Conservation (phyloP, 1,140 invertebrate species). For the Arion vulgaris region DNA sequence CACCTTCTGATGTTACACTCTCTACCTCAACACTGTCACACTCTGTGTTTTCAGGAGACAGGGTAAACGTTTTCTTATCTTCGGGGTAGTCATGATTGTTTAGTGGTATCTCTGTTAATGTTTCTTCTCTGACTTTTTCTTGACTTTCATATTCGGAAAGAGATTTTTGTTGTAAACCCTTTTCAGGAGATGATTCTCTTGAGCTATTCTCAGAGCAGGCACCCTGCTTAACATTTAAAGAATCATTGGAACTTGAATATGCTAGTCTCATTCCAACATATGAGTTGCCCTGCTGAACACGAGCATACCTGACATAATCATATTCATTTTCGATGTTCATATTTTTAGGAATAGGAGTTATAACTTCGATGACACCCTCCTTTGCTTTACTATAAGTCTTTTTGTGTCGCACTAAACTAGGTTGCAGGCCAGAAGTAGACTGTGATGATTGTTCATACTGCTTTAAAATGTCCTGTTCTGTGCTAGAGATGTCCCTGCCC, state of each 20-base stretch:
- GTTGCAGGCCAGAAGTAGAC: too few relatives aligned
- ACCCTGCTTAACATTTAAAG: constrained; percentile 47
- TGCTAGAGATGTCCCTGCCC: constrained; percentile 47
- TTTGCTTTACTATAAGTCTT: not conserved
- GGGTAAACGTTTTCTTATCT: constrained; percentile 81
- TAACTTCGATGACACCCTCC: constrained; percentile 34
- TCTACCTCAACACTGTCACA: constrained; percentile 92
- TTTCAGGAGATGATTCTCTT: constrained; percentile 59
- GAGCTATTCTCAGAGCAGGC: constrained; percentile 52
- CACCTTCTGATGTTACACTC: constrained; percentile 76
- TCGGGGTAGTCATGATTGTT: constrained; percentile 60
- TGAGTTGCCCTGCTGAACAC: constrained; percentile 81
- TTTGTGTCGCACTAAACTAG: not conserved
- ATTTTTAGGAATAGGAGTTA: constrained; percentile 43
- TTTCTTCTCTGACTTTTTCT: constrained; percentile 64
- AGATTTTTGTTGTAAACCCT: constrained; percentile 49
- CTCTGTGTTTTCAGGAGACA: constrained; percentile 94
- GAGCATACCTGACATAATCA: constrained; percentile 86
- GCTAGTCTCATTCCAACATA: constrained; percentile 86
- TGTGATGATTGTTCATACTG: not conserved
- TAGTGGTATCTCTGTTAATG: constrained; percentile 67
- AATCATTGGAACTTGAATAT: constrained; percentile 69
- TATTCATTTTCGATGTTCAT: constrained; percentile 68
- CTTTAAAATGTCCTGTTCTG: constrained; percentile 47
- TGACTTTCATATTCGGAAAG: constrained; percentile 45